Conservation (phyloP, 1,140 invertebrate genomes). For the Drosophila seguyi region DNA sequence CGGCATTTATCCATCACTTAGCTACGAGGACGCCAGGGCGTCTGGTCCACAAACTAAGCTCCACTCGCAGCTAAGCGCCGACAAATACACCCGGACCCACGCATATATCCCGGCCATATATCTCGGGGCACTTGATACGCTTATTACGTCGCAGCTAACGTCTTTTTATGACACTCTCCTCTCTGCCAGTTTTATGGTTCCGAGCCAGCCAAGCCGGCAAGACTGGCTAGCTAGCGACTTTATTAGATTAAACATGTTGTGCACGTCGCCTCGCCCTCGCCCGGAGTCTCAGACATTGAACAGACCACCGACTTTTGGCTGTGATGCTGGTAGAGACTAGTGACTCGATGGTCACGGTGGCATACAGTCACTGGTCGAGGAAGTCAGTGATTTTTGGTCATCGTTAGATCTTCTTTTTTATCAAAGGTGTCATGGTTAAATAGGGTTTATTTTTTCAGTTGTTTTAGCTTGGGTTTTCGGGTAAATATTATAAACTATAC, state of each 20-base stretch:
- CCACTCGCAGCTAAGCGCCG: constrained; percentile 32
- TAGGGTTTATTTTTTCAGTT: too few relatives aligned
- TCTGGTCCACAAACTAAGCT: constrained; percentile 55
- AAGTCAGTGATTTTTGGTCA: neutral
- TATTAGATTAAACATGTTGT: constrained; percentile 83
- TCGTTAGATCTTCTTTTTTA: neutral
- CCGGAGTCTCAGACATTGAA: constrained; percentile 24
- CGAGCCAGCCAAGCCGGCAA: constrained; percentile 28
- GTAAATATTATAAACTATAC: too few relatives aligned
- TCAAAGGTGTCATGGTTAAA: neutral
- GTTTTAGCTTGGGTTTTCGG: neutral
- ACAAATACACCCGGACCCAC: constrained; percentile 14
- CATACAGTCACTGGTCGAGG: neutral
- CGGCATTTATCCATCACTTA: constrained; percentile 82
- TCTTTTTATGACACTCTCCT: constrained; percentile 69
- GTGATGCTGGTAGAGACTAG: constrained; percentile 11
- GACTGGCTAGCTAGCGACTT: constrained; percentile 66
- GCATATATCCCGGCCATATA: constrained; percentile 41
- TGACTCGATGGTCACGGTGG: constrained; percentile 20
- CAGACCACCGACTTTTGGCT: neutral
- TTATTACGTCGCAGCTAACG: constrained; percentile 74
- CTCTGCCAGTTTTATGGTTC: constrained; percentile 57
- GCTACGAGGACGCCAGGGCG: constrained; percentile 57
- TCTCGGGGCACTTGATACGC: constrained; percentile 75
- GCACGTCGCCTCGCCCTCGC: constrained; percentile 40